A percentile compares a stretch with the other conserved stretches of the same genome.
Conservation (phyloP, 2,113 vertebrate genomes). For the Eublepharis macularius region DNA sequence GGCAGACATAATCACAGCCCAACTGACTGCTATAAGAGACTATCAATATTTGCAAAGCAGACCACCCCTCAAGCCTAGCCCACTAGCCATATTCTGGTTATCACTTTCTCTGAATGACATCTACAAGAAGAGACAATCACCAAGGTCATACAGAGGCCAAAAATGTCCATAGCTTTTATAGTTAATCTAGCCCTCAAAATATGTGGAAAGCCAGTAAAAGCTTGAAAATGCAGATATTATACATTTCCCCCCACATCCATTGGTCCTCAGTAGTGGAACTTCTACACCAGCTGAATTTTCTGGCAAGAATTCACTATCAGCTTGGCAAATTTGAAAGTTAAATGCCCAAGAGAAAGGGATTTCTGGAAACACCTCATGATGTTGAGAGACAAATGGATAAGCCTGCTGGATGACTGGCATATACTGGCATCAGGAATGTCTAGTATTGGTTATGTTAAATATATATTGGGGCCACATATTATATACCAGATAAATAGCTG, state of each 20-base stretch:
- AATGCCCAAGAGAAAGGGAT: too few relatives aligned
- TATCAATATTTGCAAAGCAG: too few relatives aligned
- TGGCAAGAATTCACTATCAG: not conserved
- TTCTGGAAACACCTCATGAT: not conserved
- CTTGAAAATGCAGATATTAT: not conserved
- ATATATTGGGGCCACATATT: not conserved
- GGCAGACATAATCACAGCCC: too few relatives aligned
- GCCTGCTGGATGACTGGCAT: not conserved
- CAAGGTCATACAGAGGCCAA: too few relatives aligned
- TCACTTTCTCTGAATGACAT: too few relatives aligned
- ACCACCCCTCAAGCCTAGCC: too few relatives aligned
- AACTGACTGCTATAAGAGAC: too few relatives aligned
- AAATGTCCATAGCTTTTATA: too few relatives aligned
- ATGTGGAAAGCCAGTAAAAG: too few relatives aligned
- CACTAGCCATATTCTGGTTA: too few relatives aligned
- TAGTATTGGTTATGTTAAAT: not conserved
- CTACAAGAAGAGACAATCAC: too few relatives aligned
- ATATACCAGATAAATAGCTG: not conserved
- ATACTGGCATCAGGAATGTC: not conserved
- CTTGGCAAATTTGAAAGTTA: not conserved
- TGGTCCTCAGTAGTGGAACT: not conserved
- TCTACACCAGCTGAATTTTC: not conserved
- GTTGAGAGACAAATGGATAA: not conserved
- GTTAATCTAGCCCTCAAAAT: too few relatives aligned
- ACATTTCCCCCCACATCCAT: not conserved